Evolutionary conservation across 1,140 invertebrate genomes (phyloP), one percentile per base, ranked within the genome.

Genomic region (Bombus huntii): DNA sequence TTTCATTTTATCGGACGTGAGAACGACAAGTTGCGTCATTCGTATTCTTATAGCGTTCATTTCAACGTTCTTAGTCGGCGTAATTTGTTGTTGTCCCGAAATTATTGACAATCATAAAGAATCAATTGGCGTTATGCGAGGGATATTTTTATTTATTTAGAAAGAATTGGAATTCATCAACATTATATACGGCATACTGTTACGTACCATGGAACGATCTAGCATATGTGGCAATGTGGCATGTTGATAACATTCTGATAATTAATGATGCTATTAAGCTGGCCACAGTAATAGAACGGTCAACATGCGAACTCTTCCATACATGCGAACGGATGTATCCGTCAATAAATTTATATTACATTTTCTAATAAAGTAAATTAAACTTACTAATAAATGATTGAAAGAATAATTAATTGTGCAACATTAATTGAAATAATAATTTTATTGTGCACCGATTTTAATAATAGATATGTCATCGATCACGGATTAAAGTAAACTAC

Each of bases 231-330:
- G 28, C 59, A 62, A 53, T 53, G 59, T 62, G 10, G 37, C 47
- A 25, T 65, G 5, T 28, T 78, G 84, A 89, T 88, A 88, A 88
- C 76, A 10, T 18, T 1, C 57, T 83, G 86, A 88, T 89, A 88
- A 89, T 83, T 80, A 87, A 81, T 65, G 44, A 59, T 59, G 9
- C 15, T 28, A 70, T 81, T 86, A 81, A 57, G 65, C 28, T 28
- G 31, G 8, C 1, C 3, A 12, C 15, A 25, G 78, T 83, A 83
- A 83, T 72, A 47, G 39, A 77, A 28, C 28, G 53, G 44, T 80
- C 76, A 59, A 77, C 74, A 31, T 31, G 6, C 13, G 18, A 65
- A 31, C n/a, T 65, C 28, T 62, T 65, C 3, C 18, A 44, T 18
- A 57, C 18, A 31, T 31, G 31, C 31, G 31, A 31, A 31, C 31